Conservation (phyloP, 2,797 vertebrate genomes). For the Sciaenops ocellatus region DNA sequence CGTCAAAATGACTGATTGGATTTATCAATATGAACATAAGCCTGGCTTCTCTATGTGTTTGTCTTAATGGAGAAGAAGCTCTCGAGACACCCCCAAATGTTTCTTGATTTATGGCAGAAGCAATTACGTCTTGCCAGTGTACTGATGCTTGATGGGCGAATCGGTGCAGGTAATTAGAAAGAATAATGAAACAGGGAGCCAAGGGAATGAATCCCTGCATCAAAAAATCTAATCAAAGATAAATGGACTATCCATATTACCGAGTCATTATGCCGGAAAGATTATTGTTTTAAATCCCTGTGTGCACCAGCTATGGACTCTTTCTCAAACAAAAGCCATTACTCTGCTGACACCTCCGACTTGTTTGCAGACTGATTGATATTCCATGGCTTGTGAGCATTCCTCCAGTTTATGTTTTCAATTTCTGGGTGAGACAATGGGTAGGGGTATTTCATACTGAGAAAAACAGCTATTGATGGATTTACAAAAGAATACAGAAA, state of each 20-base stretch:
- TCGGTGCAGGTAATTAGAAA: conserved; percentile 85
- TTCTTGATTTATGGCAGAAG: conserved; percentile 83
- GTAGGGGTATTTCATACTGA: conserved; percentile 45
- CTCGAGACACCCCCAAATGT: conserved; percentile 69
- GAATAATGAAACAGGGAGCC: conserved; percentile 83
- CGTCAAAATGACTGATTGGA: conserved; percentile 68
- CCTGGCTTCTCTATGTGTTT: conserved; percentile 62
- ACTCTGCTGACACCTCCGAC: conserved; percentile 65
- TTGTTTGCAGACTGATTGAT: conserved; percentile 79
- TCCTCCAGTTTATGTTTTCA: conserved; percentile 66
- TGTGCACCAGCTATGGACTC: conserved; percentile 65
- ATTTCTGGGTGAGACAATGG: conserved; percentile 62
- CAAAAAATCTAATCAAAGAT: conserved; percentile 84
- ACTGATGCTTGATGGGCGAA: conserved; percentile 77
- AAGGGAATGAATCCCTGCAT: conserved; percentile 80
- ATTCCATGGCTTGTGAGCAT: conserved; percentile 59
- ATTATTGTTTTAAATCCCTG: conserved; percentile 81
- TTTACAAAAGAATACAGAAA: conserved; percentile 54
- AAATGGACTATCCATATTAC: conserved; percentile 82
- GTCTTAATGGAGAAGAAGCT: conserved; percentile 68
- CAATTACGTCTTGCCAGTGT: conserved; percentile 81
- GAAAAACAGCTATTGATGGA: conserved; percentile 62
- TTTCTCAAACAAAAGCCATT: conserved; percentile 76
- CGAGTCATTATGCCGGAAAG: conserved; percentile 75
- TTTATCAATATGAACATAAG: conserved; percentile 70